Base-by-base conservation (phyloP, 1,140 invertebrate genomes). In the Drepana arcuata region DNA sequence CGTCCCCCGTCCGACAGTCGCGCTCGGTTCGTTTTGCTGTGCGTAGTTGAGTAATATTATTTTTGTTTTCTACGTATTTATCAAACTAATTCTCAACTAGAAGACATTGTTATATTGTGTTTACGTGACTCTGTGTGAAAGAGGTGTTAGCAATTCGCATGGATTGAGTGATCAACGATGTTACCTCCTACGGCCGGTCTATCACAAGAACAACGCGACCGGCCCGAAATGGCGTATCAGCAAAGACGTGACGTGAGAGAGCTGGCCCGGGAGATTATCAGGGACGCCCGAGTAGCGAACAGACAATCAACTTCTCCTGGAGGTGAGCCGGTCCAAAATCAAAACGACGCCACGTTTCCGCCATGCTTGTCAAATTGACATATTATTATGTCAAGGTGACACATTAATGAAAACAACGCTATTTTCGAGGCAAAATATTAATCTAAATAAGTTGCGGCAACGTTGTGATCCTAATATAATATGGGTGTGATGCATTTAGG, bases 331-430 rank as follows among this genome's bases (percentile, higher is more conserved):
- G 74, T 58, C 60, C 41, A 63, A 64, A 70, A 64, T 61, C 47
- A 65, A 68, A 72, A 66, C 69, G 72, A 82, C 71, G 78, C 78
- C 74, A 82, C 78, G 77, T 82, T 82, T 78, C 72, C 67, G 74
- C 74, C 73, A 82, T 79, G 61, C 61, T 69, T 82, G 78, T 82
- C 78, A 82, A 44, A 61, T 57, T 80, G 75, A 80, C 75, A 69
- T 55, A 28, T 48, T 55, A 28, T 48, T 71, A 71, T 56, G 78
- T 82, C 78, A 82, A 79, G 68, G 66, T 82, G 78, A 80, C 78
- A 82, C 73, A 57, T 64, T 65, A 59, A 73, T 46, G 52, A 81
- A 78, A 75, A 73, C 68, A 78, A 73, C 33, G 48, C 56, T 51
- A 62, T 60, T 56, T 60, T 57, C 34, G 25, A 7, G 16, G 14